Conservation (phyloP, 2,113 vertebrate genomes). For the Rissa tridactyla region DNA sequence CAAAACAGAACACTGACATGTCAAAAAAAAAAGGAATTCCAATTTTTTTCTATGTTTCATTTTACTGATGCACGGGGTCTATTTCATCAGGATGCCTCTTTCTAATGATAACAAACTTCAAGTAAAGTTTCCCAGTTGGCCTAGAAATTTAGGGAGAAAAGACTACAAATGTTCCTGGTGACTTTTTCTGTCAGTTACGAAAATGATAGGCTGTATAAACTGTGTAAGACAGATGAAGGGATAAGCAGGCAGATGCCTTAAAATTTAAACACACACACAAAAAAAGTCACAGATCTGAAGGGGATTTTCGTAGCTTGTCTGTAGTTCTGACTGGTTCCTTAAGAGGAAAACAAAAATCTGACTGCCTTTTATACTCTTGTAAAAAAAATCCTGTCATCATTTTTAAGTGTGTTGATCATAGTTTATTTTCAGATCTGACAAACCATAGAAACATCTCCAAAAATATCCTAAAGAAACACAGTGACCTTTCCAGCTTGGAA, state of each 20-base stretch:
- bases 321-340: not conserved
- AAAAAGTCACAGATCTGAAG: not conserved
- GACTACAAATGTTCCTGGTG: not conserved
- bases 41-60: not conserved
- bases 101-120: not conserved
- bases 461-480: conserved; percentile 43
- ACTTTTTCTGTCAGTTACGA: not conserved
- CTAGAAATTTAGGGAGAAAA: not conserved
- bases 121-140: not conserved
- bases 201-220: not conserved
- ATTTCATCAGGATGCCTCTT: not conserved
- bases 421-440: conserved; percentile 56
- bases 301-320: not conserved
- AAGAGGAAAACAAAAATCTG: not conserved
- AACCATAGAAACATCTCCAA: conserved; percentile 47
- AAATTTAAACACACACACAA: not conserved
- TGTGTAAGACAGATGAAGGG: not conserved
- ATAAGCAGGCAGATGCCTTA: not conserved
- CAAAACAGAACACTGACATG: not conserved
- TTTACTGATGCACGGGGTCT: not conserved
- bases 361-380: not conserved
- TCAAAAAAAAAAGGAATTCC: not conserved
- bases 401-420: conserved; percentile 21
- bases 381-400: not conserved
- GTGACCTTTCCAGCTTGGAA: conserved; percentile 22